phyloP scores from a whole-genome alignment of 2,888 invertebrate species.

The Lepidonotus clava region DNA sequence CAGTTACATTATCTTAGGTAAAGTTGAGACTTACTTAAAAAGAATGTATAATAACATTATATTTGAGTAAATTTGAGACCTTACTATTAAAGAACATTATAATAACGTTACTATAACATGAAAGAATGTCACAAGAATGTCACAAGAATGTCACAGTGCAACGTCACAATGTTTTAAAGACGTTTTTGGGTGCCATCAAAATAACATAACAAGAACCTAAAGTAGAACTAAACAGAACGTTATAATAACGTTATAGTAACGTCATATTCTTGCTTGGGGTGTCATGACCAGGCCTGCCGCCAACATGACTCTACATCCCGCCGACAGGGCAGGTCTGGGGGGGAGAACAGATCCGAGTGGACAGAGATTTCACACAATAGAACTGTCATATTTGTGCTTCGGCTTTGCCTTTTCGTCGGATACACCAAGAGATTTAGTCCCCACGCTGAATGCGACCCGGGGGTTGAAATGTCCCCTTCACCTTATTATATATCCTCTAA shows the following conservation, averaged over 20 bases:
- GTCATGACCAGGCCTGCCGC: slow-evolving; percentile 4
- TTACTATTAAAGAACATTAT: not conserved
- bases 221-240: not conserved
- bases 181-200: not conserved
- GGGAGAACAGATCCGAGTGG: not conserved
- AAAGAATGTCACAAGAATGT: not conserved
- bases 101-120: not conserved
- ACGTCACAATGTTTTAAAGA: not conserved
- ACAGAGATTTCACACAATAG: not conserved
- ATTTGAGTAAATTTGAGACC: too few relatives aligned
- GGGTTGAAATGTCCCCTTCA: not conserved
- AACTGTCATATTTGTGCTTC: not conserved
- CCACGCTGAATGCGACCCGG: not conserved
- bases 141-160: not conserved
- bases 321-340: not conserved
- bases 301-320: slow-evolving; percentile 1
- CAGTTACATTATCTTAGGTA: too few relatives aligned
- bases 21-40: too few relatives aligned
- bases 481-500: not conserved
- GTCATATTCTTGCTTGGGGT: not conserved
- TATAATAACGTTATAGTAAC: not conserved
- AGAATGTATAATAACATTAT: too few relatives aligned
- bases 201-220: too few relatives aligned
- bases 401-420: not conserved
- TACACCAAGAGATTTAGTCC: not conserved